Conservation (phyloP, 2,113 vertebrate species). For the Cinclus cinclus region DNA sequence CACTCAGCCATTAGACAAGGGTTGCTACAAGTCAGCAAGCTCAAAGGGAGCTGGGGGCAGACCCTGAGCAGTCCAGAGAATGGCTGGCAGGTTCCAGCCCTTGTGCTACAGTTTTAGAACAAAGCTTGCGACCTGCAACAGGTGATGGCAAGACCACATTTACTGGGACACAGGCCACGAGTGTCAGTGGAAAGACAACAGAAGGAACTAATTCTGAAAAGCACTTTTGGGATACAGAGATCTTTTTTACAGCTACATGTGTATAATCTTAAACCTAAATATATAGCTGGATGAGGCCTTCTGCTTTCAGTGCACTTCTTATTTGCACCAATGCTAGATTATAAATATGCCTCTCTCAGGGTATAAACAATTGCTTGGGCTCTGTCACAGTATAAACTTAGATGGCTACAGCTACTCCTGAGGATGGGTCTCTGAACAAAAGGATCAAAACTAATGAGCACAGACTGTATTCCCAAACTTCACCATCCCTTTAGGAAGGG, state of each 20-base stretch:
- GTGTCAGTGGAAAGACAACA: not conserved
- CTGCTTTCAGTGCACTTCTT: not conserved
- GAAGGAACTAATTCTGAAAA: not conserved
- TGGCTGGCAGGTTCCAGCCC: not conserved
- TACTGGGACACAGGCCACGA: not conserved
- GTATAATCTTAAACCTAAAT: not conserved
- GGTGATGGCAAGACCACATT: not conserved
- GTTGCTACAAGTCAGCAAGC: not conserved
- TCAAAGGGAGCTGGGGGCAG: not conserved
- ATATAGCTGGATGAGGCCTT: not conserved
- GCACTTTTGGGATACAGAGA: not conserved
- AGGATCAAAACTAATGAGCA: not conserved
- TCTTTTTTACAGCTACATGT: not conserved
- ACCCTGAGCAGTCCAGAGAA: not conserved
- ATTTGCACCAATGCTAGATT: fast-evolving
- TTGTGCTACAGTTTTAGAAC: not conserved
- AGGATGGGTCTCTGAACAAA: not conserved
- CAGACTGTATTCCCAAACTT: not conserved
- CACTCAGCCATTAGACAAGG: not conserved
- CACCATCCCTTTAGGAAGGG: not conserved
- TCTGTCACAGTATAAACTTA: not conserved
- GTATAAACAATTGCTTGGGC: not conserved
- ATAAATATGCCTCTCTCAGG: fast-evolving
- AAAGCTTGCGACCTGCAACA: not conserved
- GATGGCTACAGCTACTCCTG: not conserved